Conservation (phyloP, 2,888 invertebrate species). For the Ophraella communa region DNA sequence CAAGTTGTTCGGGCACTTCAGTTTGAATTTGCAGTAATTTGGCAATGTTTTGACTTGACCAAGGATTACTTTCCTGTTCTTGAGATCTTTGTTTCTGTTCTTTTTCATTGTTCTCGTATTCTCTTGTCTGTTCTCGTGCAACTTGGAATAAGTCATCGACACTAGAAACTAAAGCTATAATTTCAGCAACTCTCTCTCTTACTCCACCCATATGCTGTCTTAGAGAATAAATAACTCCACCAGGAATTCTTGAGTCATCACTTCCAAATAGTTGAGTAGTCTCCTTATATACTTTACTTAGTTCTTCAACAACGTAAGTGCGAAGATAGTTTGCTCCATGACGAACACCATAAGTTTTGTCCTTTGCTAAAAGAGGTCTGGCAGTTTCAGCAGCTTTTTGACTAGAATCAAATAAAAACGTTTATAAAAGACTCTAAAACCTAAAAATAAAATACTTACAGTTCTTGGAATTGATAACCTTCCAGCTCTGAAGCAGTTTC, state of each 20-base stretch:
- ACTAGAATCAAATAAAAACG: conserved; percentile 45
- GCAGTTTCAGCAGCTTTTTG: conserved; percentile 59
- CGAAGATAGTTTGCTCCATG: conserved; percentile 62
- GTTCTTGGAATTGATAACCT: conserved; percentile 29
- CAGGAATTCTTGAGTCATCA: conserved; percentile 66
- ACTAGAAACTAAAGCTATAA: conserved; percentile 59
- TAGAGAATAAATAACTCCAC: conserved; percentile 52
- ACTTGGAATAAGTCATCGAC: conserved; percentile 56
- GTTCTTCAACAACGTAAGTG: conserved; percentile 57
- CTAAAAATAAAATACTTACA: conserved; percentile 41
- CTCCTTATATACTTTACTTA: conserved; percentile 59
- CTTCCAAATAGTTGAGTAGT: conserved; percentile 63
- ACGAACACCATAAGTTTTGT: conserved; percentile 58
- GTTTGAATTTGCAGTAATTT: conserved; percentile 65
- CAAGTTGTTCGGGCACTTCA: conserved; percentile 64
- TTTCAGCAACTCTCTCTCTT: conserved; percentile 43
- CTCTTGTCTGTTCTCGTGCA: conserved; percentile 48
- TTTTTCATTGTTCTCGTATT: conserved; percentile 42
- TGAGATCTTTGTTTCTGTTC: conserved; percentile 27
- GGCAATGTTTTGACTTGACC: conserved; percentile 65
- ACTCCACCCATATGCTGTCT: conserved; percentile 55
- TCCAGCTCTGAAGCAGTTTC: conserved; percentile 63
- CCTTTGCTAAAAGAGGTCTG: conserved; percentile 52
- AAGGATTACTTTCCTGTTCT: conserved; percentile 44
- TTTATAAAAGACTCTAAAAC: not conserved